Evolutionary conservation across 2,797 vertebrate genomes (phyloP), one percentile per base, ranked within the genome.

Genomic region (Malacoraja senta): DNA sequence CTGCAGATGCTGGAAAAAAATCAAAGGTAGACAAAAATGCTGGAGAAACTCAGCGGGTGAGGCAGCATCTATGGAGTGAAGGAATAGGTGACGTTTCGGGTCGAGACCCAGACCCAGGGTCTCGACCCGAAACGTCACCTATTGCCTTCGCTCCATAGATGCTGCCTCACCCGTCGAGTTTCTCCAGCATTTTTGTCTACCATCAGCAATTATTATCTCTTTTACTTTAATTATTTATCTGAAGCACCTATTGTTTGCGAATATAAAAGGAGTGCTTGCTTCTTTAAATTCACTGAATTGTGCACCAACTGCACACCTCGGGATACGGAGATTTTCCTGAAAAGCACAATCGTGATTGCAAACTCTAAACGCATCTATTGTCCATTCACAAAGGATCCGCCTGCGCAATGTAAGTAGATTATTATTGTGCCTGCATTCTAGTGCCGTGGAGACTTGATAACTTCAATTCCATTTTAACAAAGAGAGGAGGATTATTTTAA

Each of bases 401-500:
- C 26, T n/a, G 29, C 15, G 32, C 26, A 19, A 86, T 86, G 83
- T 86, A 65, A 63, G n/a, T 86, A 63, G 29, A 63, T 86, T 32
- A 32, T 65, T 65, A 63, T 65, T 65, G 26, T 65, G 61, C 17
- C 61, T 65, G 61, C 10, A n/a, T 86, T 63, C 61, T 58, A 32
- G 58, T 65, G n/a, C 83, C n/a, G 29, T 65, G n/a, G 83, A 65
- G 58, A 86, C 7, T 63, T 65, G 58, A 86, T 7, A 86, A 63
- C 58, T 63, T 19, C 29, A 65, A 86, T n/a, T 63, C 29, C 29
- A n/a, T 86, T 86, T 86, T 86, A n/a, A 29, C 80, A 83, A 83
- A 83, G 80, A 77, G 29, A 77, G 76, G 53, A 83, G 10, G 77
- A 53, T 83, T 83, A 58, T 83, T 83, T 83, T 83, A 26, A 83